phyloP scores from a whole-genome alignment of 2,113 vertebrate species.

The Corythoichthys haematopterus region DNA sequence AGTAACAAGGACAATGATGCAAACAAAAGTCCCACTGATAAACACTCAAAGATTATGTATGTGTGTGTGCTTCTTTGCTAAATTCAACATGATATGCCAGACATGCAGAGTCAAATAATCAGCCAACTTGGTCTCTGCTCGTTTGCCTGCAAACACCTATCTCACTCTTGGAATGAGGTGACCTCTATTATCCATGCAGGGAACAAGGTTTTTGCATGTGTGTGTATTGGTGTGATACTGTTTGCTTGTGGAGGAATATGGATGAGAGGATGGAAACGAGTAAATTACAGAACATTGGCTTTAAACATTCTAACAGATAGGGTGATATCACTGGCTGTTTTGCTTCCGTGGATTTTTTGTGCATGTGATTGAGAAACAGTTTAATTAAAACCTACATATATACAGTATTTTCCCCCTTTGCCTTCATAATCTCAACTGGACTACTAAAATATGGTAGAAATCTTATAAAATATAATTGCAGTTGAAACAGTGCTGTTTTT shows the following conservation, averaged over 20 bases:
- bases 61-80: conserved; percentile 6
- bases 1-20: not conserved
- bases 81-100: conserved; percentile 46
- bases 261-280: conserved; percentile 66
- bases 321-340: too few species aligned
- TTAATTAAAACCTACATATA: too few species aligned
- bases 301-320: conserved; percentile 21
- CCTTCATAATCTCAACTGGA: not conserved
- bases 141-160: conserved; percentile 27
- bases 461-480: not conserved
- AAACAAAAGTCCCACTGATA: too few species aligned
- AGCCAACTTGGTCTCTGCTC: conserved; percentile 38
- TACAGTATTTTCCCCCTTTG: too few species aligned
- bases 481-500: not conserved
- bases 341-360: not conserved
- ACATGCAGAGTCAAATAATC: conserved; percentile 50
- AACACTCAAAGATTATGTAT: conserved; percentile 7
- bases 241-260: conserved; percentile 67
- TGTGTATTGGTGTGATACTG: conserved; percentile 25
- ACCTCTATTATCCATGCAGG: conserved; percentile 82
- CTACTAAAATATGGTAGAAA: not conserved
- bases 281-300: conserved; percentile 58
- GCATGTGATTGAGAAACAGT: not conserved
- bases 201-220: conserved; percentile 21
- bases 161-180: conserved; percentile 62